phyloP scores from a whole-genome alignment of 2,113 vertebrate species.

The Tamias sibiricus region DNA sequence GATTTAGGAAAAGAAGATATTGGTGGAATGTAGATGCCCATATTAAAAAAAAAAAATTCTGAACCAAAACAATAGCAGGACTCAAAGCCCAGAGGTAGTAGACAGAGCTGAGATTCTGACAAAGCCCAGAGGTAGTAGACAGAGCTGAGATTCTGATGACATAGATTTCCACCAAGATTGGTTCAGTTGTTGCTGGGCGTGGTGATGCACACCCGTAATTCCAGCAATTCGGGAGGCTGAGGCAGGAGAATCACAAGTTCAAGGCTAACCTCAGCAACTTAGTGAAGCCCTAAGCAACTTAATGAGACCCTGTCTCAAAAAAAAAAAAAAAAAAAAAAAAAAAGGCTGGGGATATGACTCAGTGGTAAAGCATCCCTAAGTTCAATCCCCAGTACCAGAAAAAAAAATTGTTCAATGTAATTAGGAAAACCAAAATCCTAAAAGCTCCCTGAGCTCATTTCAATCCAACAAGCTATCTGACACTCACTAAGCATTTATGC shows the following conservation, averaged over 20 bases:
- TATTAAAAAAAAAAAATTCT: background rate
- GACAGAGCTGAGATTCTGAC: background rate
- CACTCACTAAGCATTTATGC: background rate
- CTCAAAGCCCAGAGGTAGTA: background rate
- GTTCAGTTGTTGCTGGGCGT: background rate
- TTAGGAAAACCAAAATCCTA: slow-evolving; percentile 8
- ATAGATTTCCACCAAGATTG: background rate
- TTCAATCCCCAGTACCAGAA: no score
- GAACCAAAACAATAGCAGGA: background rate
- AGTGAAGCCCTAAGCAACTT: no score
- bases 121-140: background rate
- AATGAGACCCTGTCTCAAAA: no score
- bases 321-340: no score
- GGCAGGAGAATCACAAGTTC: no score
- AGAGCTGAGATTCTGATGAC: background rate
- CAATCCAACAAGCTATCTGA: background rate
- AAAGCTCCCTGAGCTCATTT: background rate
- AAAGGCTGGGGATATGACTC: no score
- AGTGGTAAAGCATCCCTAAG: no score
- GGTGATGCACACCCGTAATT: no score
- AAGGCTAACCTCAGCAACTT: no score
- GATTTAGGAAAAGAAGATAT: background rate
- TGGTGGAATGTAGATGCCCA: background rate
- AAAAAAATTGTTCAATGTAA: background rate
- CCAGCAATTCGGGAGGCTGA: no score